Conservation (phyloP, 2,888 invertebrate genomes). For the Onthophagus sagittarius region DNA sequence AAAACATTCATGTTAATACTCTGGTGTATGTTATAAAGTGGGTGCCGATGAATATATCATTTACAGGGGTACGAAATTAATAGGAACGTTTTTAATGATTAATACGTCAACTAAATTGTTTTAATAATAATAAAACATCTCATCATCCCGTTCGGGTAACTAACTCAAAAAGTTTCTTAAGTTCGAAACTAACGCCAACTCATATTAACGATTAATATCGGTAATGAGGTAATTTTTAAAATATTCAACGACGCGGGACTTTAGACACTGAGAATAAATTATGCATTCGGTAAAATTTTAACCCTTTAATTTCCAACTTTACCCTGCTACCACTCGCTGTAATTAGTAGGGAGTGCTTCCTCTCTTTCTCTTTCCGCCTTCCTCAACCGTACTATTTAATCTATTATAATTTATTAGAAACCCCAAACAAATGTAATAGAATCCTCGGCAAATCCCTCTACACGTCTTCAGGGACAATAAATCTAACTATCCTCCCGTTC, state of each 20-base stretch:
- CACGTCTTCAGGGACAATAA: background rate
- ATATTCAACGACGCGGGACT: background rate
- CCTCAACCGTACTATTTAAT: background rate
- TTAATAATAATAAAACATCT: background rate
- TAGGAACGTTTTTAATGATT: background rate
- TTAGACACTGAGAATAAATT: background rate
- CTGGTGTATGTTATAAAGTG: background rate
- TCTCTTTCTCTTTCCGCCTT: background rate
- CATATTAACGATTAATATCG: background rate
- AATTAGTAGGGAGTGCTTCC: background rate
- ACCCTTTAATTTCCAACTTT: background rate
- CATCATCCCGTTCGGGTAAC: background rate
- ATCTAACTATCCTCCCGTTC: background rate
- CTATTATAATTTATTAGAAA: background rate
- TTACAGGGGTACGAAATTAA: background rate
- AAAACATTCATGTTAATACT: background rate
- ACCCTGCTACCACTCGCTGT: background rate
- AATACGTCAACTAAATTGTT: too few relatives aligned
- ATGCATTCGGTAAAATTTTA: background rate
- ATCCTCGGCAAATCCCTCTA: background rate
- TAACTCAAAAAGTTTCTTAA: background rate
- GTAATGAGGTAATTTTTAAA: background rate
- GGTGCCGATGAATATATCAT: background rate
- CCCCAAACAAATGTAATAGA: background rate
- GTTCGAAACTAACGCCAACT: background rate